Conservation (phyloP, 2,113 vertebrate species). For the Chinchilla lanigera region DNA sequence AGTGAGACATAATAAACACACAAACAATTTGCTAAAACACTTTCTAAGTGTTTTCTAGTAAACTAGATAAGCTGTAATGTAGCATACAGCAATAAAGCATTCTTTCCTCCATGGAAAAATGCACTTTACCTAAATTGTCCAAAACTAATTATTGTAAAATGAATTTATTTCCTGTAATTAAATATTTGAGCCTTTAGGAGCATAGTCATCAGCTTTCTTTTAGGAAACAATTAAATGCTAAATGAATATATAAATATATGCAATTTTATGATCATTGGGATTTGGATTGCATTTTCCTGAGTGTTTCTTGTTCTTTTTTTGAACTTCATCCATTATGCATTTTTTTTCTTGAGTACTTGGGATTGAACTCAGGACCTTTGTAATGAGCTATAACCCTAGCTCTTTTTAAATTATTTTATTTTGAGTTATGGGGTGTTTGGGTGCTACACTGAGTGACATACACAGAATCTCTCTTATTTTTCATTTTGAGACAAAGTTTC, state of each 20-base stretch:
- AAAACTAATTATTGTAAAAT: neutral
- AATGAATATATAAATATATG: neutral
- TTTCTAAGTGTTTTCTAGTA: neutral
- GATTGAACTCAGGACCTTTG: neutral
- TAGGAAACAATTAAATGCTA: neutral
- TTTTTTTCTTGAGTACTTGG: neutral
- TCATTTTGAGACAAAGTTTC: neutral
- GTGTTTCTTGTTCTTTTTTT: neutral
- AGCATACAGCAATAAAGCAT: neutral
- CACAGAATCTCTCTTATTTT: neutral
- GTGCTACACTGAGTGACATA: neutral
- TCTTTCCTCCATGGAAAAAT: neutral
- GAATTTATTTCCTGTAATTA: neutral
- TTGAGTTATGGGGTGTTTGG: neutral
- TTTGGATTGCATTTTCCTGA: neutral
- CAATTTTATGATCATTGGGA: neutral
- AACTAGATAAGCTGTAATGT: neutral
- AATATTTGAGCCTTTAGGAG: neutral
- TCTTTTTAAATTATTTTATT: neutral
- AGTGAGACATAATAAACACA: neutral
- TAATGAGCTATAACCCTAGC: neutral
- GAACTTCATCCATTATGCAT: neutral
- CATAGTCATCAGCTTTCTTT: neutral
- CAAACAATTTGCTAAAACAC: neutral
- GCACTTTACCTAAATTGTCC: neutral